Percentiles rank a stretch among this genome's conserved stretches.
These are phyloP conservation scores for Pinna nobilis DNA, from an alignment of 1,140 invertebrate genomes.

Conservation along the genomic window DNA sequence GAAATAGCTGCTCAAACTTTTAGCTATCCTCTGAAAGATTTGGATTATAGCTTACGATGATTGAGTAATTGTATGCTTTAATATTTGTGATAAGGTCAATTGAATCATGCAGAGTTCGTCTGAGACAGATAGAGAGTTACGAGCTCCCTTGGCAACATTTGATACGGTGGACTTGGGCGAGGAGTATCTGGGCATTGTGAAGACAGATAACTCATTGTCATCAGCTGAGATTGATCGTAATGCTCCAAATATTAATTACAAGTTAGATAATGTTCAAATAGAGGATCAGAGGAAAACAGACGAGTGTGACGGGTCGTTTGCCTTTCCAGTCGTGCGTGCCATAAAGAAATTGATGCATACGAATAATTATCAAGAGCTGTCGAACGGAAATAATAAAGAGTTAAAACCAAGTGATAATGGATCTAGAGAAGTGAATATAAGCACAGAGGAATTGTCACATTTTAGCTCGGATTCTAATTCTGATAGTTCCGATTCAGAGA, in stretches of 20 bases:
- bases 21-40: too few relatives aligned
- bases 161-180: slow-evolving; percentile 68
- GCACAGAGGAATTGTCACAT: neutral
- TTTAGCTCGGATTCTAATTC: slow-evolving; percentile 45
- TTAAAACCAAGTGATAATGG: slow-evolving; percentile 3
- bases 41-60: too few relatives aligned
- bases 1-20: too few relatives aligned
- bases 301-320: slow-evolving; percentile 8
- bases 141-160: slow-evolving; percentile 68
- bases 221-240: too few relatives aligned
- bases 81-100: too few relatives aligned
- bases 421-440: neutral
- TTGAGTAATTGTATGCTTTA: too few relatives aligned
- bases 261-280: neutral
- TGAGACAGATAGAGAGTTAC: too few relatives aligned
- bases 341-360: slow-evolving; percentile 13
- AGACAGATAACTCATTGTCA: neutral
- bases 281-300: neutral
- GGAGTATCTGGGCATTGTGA: slow-evolving; percentile 23
- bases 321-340: neutral
- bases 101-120: slow-evolving; percentile 13
- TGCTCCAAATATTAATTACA: too few relatives aligned
- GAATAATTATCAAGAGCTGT: slow-evolving; percentile 14
- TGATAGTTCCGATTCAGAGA: slow-evolving; percentile 56
- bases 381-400: slow-evolving; percentile 1